A percentile compares a stretch with the other conserved stretches of the same genome.
phyloP scores from a whole-genome alignment of 2,797 vertebrate species.

The Lophotriccus pileatus region DNA sequence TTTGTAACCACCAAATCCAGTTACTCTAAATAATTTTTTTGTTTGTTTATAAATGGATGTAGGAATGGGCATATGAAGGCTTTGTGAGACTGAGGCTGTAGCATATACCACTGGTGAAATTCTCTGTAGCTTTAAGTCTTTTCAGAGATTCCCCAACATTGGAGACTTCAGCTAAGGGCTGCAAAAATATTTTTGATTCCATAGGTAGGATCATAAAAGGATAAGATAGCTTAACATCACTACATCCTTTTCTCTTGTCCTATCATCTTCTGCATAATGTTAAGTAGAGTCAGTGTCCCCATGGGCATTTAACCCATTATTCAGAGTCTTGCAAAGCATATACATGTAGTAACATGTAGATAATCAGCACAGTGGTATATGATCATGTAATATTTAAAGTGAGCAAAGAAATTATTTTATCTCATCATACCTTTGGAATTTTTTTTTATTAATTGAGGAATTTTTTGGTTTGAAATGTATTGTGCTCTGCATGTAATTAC shows the following conservation, averaged over 20 bases:
- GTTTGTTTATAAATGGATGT: background rate
- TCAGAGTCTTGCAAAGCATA: background rate
- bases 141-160: background rate
- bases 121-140: background rate
- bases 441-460: background rate
- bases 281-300: background rate
- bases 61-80: background rate
- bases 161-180: background rate
- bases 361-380: background rate
- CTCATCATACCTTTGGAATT: background rate
- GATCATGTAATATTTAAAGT: background rate
- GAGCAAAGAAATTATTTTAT: background rate
- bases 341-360: background rate
- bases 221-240: background rate
- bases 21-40: background rate
- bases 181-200: background rate
- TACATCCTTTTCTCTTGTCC: background rate
- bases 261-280: background rate
- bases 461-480: background rate
- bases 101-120: background rate
- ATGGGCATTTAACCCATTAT: background rate
- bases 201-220: background rate
- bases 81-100: accelerated
- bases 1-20: background rate
- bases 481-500: background rate